A percentile compares a stretch with the other conserved stretches of the same genome.
Evolutionary conservation across 2,113 vertebrate genomes (phyloP).

Genomic region (Egretta garzetta): DNA sequence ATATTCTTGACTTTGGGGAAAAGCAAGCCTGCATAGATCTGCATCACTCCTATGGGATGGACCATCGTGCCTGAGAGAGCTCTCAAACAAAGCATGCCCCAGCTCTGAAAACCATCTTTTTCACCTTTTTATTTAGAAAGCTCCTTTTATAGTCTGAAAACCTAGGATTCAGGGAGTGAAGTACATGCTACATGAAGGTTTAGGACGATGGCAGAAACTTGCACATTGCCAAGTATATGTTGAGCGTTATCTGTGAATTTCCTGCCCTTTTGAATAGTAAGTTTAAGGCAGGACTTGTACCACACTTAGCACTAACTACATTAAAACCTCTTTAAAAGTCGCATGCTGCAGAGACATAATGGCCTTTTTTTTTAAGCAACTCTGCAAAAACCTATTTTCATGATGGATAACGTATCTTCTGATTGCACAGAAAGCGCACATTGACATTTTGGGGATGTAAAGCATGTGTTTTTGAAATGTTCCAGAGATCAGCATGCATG

Average conservation of each 20-base stretch:
- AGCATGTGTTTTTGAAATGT: neutral
- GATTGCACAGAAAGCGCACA: neutral
- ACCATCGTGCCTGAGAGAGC: neutral
- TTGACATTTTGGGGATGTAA: neutral
- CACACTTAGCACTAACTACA: neutral
- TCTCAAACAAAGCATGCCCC: neutral
- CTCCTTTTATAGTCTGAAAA: neutral
- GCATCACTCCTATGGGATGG: rapidly evolving
- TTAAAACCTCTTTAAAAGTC: neutral
- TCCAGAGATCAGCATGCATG: neutral
- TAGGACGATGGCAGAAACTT: neutral
- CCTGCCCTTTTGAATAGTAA: neutral
- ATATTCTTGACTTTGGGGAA: neutral
- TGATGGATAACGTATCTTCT: neutral
- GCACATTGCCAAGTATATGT: neutral
- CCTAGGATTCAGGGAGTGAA: neutral
- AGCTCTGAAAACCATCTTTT: neutral
- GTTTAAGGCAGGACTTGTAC: neutral
- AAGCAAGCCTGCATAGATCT: neutral
- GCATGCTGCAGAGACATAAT: neutral
- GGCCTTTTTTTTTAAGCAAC: neutral
- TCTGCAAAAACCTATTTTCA: neutral
- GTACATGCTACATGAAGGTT: neutral
- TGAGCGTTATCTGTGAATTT: neutral
- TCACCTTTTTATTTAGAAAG: neutral